Evolutionary conservation across 1,140 invertebrate genomes (phyloP).

Genomic region (Sycobia sp.): DNA sequence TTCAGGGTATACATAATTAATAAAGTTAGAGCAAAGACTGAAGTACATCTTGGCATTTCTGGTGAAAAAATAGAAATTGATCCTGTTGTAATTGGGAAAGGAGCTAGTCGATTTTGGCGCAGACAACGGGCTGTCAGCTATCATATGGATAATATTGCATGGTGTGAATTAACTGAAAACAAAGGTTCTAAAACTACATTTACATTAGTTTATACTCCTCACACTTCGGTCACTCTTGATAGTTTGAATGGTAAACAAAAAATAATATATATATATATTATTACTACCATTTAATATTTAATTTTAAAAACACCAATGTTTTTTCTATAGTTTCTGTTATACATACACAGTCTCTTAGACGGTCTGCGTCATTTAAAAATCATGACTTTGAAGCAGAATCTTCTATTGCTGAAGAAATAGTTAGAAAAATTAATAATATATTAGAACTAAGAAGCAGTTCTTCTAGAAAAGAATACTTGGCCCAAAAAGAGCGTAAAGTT

Average conservation of each 20-base stretch:
- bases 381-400: conserved; percentile 86
- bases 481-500: conserved; percentile 67
- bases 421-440: conserved; percentile 86
- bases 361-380: conserved; percentile 74
- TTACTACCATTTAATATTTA: too few species aligned
- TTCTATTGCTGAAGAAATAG: conserved; percentile 77
- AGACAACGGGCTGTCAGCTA: conserved; percentile 74
- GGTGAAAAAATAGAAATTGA: conserved; percentile 91
- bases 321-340: conserved; percentile 50
- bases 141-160: conserved; percentile 83
- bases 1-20: conserved; percentile 75
- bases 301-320: conserved; percentile 9
- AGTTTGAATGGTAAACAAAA: conserved; percentile 47
- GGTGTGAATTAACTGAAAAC: conserved; percentile 79
- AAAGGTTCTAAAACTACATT: conserved; percentile 69
- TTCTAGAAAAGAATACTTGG: conserved; percentile 78
- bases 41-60: conserved; percentile 85
- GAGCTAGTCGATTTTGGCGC: conserved; percentile 74
- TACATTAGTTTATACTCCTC: conserved; percentile 66
- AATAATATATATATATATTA: too few species aligned
- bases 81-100: conserved; percentile 72
- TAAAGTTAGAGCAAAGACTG: conserved; percentile 79
- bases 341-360: conserved; percentile 55
- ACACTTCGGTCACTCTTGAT: conserved; percentile 48
- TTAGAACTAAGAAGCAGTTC: conserved; percentile 79